Conservation (phyloP, 2,888 invertebrate species). For the Julus scandinavius region DNA sequence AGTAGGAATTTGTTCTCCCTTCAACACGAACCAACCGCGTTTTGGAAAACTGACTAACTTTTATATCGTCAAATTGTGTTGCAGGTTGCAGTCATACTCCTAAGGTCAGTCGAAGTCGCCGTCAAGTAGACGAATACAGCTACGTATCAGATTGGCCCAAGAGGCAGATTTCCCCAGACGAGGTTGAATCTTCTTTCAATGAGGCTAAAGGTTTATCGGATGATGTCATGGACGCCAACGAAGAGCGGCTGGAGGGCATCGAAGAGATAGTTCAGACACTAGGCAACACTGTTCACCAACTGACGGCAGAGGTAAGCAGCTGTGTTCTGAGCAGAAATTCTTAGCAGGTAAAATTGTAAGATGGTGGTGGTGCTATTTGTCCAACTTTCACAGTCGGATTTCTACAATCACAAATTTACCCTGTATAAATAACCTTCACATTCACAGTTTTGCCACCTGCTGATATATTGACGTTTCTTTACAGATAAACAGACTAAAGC, state of each 20-base stretch:
- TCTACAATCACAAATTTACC: no score
- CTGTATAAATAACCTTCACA: no score
- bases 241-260: slow-evolving; percentile 67
- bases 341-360: no score
- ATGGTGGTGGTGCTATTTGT: no score
- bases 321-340: neutral
- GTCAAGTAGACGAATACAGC: slow-evolving; percentile 61
- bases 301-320: neutral
- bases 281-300: slow-evolving; percentile 67
- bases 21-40: neutral
- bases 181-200: neutral
- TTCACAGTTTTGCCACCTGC: no score
- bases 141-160: slow-evolving; percentile 60
- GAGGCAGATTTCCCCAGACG: neutral
- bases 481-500: slow-evolving; percentile 9
- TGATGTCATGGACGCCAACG: slow-evolving; percentile 61
- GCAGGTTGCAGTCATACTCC: neutral
- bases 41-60: neutral
- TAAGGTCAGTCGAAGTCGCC: slow-evolving; percentile 58
- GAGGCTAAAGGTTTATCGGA: neutral
- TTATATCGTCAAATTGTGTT: slow-evolving; percentile 15
- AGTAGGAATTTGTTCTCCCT: slow-evolving; percentile 58
- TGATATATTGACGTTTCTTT: neutral
- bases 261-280: slow-evolving; percentile 70
- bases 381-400: no score